These are phyloP conservation scores for Parazoanthus atlanticus DNA, from an alignment of 92 coral and sea anemone species.

Conservation along the genomic window DNA sequence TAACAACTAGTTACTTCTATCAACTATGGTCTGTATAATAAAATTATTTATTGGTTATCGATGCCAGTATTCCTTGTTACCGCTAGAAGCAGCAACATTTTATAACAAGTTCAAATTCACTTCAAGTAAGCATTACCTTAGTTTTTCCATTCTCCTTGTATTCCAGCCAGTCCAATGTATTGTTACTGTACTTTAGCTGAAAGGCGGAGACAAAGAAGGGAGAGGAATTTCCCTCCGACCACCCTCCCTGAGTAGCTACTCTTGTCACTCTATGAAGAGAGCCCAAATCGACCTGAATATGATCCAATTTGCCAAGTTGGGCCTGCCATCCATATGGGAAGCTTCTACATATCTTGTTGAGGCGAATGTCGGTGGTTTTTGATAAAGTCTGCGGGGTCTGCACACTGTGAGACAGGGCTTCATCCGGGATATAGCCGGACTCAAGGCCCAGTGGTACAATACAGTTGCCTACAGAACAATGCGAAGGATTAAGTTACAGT, in stretches of 20 bases:
- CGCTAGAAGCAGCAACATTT: too few relatives aligned
- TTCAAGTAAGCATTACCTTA: conserved; percentile 48
- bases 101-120: too few relatives aligned
- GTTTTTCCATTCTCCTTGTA: conserved; percentile 59
- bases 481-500: background rate
- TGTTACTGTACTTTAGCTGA: conserved; percentile 75
- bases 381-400: conserved; percentile 21
- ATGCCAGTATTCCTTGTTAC: too few relatives aligned
- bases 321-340: conserved; percentile 83
- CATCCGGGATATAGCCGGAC: conserved; percentile 84
- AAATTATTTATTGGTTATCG: too few relatives aligned
- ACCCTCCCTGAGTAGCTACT: conserved; percentile 75
- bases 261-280: conserved; percentile 68
- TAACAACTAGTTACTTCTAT: too few relatives aligned
- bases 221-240: conserved; percentile 31
- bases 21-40: too few relatives aligned
- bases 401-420: conserved; percentile 75
- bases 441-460: conserved; percentile 86
- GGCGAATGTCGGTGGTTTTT: conserved; percentile 68
- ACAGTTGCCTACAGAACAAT: conserved; percentile 56
- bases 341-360: conserved; percentile 52
- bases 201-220: conserved; percentile 64
- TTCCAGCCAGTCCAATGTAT: conserved; percentile 65
- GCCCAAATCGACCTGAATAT: conserved; percentile 82
- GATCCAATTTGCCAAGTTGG: conserved; percentile 51